phyloP scores from a whole-genome alignment of 2,888 invertebrate genomes.

The Mamestra brassicae region DNA sequence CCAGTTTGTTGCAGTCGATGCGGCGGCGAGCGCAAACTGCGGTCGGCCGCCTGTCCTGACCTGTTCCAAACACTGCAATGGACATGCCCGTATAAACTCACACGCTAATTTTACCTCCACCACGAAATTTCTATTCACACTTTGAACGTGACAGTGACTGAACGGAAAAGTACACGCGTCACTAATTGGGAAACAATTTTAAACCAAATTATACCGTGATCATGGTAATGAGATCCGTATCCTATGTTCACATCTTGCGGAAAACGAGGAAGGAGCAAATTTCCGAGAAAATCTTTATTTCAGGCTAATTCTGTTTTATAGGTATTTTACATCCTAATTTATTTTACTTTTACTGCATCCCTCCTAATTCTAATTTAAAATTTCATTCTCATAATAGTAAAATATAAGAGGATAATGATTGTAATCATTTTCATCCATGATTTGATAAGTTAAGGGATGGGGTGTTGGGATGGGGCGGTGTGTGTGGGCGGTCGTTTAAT shows the following conservation, averaged over 20 bases:
- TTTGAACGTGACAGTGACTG: constrained; percentile 67
- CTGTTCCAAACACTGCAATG: constrained; percentile 84
- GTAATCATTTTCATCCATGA: constrained; percentile 69
- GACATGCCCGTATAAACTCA: constrained; percentile 85
- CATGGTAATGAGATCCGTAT: constrained; percentile 55
- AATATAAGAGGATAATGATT: constrained; percentile 64
- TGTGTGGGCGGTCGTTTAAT: constrained; percentile 73
- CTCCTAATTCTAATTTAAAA: constrained; percentile 67
- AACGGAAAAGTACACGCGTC: constrained; percentile 46
- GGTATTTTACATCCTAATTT: constrained; percentile 66
- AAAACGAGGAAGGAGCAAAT: constrained; percentile 56
- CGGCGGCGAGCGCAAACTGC: constrained; percentile 83
- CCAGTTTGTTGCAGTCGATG: constrained; percentile 85
- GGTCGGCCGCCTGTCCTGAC: constrained; percentile 83
- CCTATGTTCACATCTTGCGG: constrained; percentile 57
- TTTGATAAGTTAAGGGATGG: constrained; percentile 73
- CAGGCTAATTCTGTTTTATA: constrained; percentile 68
- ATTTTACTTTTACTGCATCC: constrained; percentile 66
- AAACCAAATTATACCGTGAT: constrained; percentile 48
- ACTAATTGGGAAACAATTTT: constrained; percentile 60
- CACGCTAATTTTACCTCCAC: constrained; percentile 83
- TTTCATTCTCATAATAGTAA: constrained; percentile 63
- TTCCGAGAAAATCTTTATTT: constrained; percentile 63
- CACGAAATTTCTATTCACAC: constrained; percentile 80
- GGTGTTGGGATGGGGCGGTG: constrained; percentile 61